Evolutionary conservation across 2,797 vertebrate species (phyloP).

Genomic region (Nasua narica): DNA sequence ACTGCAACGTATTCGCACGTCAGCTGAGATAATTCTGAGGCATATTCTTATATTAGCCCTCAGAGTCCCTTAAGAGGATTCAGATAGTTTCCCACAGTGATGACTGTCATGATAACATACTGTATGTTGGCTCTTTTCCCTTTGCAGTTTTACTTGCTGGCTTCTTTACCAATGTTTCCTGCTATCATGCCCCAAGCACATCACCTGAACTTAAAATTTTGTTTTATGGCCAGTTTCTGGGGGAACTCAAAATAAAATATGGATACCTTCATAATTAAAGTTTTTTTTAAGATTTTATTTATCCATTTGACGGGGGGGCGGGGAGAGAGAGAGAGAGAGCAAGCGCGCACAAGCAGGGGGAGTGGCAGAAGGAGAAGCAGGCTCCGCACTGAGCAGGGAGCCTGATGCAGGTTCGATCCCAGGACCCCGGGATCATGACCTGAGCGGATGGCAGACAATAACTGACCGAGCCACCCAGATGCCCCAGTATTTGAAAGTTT

Average conservation of each 20-base stretch:
- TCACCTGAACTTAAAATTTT: slow-evolving; percentile 1
- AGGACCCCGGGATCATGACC: too few relatives aligned
- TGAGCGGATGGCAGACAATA: too few relatives aligned
- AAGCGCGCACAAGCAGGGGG: too few relatives aligned
- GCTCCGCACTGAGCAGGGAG: too few relatives aligned
- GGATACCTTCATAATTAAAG: neutral
- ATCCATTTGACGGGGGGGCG: too few relatives aligned
- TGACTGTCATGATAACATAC: neutral
- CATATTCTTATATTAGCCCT: neutral
- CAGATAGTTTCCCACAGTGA: neutral
- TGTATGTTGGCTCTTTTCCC: neutral
- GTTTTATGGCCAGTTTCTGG: neutral
- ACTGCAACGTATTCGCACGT: neutral
- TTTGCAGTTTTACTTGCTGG: neutral
- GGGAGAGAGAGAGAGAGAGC: too few relatives aligned
- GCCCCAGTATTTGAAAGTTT: neutral
- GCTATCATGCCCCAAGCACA: neutral
- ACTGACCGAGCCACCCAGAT: too few relatives aligned
- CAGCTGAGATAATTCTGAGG: neutral
- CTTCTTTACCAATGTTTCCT: neutral
- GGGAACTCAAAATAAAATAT: neutral
- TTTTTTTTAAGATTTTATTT: neutral
- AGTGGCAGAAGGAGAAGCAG: too few relatives aligned
- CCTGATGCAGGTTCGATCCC: too few relatives aligned
- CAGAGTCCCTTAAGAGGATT: neutral